phyloP scores from a whole-genome alignment of 2,888 invertebrate species.

The Siphlonurus alternatus region DNA sequence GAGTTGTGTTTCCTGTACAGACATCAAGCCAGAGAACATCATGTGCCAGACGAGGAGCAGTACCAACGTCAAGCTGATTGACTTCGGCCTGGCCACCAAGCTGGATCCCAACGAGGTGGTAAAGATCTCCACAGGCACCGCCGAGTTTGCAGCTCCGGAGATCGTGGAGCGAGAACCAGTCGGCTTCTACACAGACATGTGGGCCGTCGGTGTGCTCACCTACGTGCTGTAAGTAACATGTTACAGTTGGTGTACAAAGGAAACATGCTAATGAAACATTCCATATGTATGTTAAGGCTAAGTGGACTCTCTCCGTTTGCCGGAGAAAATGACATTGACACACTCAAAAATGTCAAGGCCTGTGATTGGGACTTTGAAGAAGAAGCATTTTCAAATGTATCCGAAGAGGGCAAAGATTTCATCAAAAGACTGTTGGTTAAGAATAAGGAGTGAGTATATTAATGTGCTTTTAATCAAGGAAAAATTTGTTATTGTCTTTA shows the following conservation, averaged over 20 bases:
- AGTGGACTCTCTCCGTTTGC: slow-evolving; percentile 98
- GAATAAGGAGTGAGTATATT: slow-evolving; percentile 67
- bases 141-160: slow-evolving; percentile 99
- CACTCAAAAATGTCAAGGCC: slow-evolving; percentile 92
- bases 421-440: slow-evolving; percentile 80
- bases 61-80: slow-evolving; percentile 94
- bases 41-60: slow-evolving; percentile 96
- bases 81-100: slow-evolving; percentile 97
- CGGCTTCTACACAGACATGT: slow-evolving; percentile 99
- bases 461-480: neutral
- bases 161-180: slow-evolving; percentile 97
- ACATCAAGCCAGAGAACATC: slow-evolving; percentile 96
- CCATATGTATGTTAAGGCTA: slow-evolving; percentile 47
- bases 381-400: slow-evolving; percentile 85
- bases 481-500: neutral
- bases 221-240: slow-evolving; percentile 77
- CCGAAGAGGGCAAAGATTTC: slow-evolving; percentile 96
- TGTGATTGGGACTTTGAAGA: slow-evolving; percentile 99
- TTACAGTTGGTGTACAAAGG: neutral
- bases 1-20: too few species aligned
- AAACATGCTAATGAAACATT: neutral
- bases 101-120: slow-evolving; percentile 96
- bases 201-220: slow-evolving; percentile 97
- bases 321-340: slow-evolving; percentile 96
- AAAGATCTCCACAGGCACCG: slow-evolving; percentile 97